Conservation (phyloP, 2,888 invertebrate species). For the Apamea sordens region DNA sequence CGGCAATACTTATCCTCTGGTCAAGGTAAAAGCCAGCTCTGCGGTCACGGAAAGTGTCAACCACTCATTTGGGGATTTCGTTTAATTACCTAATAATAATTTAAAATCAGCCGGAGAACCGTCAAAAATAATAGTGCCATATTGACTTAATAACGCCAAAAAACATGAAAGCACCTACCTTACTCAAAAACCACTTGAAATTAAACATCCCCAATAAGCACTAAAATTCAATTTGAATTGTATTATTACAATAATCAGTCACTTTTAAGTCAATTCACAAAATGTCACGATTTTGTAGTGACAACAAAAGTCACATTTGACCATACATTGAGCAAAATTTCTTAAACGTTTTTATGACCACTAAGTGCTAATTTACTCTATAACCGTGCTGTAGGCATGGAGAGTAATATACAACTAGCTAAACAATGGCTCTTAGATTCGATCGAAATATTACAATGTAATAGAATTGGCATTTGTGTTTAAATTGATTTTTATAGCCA, state of each 20-base stretch:
- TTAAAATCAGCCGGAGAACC: background rate
- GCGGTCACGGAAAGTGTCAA: too few species aligned
- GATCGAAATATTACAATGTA: slow-evolving; percentile 2
- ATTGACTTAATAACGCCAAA: background rate
- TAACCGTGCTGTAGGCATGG: background rate
- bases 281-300: background rate
- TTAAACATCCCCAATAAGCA: slow-evolving; percentile 21
- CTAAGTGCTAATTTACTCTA: background rate
- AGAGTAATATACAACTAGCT: slow-evolving; percentile 24
- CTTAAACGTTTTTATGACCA: background rate
- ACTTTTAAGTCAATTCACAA: background rate
- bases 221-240: background rate
- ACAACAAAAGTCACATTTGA: background rate
- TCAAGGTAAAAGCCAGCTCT: too few species aligned
- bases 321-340: background rate
- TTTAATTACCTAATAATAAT: background rate
- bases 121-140: background rate
- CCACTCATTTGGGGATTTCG: too few species aligned
- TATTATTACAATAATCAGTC: background rate
- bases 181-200: slow-evolving; percentile 30
- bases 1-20: too few species aligned
- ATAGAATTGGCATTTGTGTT: slow-evolving; percentile 37
- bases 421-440: slow-evolving; percentile 33
- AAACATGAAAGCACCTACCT: slow-evolving; percentile 4
- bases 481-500: slow-evolving; percentile 6